These are phyloP conservation scores for Myrmecobius fasciatus DNA, from an alignment of 2,113 vertebrate species.

Conservation along the genomic window DNA sequence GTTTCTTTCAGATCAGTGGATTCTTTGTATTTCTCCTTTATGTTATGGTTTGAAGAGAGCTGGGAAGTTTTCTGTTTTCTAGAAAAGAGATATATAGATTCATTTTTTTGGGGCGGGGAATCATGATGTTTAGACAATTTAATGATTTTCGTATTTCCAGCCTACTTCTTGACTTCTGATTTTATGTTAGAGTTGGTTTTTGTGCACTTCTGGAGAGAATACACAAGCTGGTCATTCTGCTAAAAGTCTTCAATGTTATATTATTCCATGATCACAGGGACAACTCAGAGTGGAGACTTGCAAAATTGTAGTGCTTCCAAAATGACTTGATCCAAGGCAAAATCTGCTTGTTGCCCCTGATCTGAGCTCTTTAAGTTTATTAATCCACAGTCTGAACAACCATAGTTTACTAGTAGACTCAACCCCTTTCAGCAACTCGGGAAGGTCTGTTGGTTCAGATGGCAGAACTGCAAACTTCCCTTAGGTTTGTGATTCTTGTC, in stretches of 20 bases:
- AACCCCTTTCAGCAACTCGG: neutral
- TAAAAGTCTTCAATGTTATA: neutral
- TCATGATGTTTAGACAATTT: too few species aligned
- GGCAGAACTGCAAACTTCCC: neutral
- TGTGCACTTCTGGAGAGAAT: neutral
- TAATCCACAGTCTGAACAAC: neutral
- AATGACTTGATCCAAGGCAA: neutral
- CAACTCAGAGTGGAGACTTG: neutral
- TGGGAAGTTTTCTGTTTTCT: too few species aligned
- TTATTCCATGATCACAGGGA: neutral
- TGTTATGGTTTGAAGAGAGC: too few species aligned
- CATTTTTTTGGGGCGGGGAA: too few species aligned
- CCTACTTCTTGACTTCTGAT: neutral
- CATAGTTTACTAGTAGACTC: neutral
- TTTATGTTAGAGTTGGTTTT: neutral
- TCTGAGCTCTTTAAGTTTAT: too few species aligned
- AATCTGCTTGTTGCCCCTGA: too few species aligned
- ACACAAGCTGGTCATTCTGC: neutral
- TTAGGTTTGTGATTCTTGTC: neutral
- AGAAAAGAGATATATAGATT: too few species aligned
- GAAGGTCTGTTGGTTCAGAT: neutral
- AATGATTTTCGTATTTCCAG: neutral
- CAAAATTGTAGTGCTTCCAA: neutral
- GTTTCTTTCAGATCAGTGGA: too few species aligned
- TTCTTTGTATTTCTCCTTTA: too few species aligned